Base-by-base conservation (phyloP, 1,140 invertebrate genomes). In the Gryon sp. region DNA sequence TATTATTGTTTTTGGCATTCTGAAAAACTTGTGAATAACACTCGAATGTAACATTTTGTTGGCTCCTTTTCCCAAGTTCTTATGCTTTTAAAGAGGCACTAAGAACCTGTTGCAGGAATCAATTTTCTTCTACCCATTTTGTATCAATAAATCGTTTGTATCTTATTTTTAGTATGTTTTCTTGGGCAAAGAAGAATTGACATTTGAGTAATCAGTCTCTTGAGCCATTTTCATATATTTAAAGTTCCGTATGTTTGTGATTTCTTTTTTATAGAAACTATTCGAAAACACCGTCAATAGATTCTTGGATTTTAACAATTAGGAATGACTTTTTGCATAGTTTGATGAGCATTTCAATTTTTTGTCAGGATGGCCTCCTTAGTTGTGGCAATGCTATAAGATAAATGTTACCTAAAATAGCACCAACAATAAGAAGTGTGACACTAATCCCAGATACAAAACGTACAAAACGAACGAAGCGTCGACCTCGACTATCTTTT, bases 401-500 rank as follows among this genome's bases (percentile, higher is more conserved):
- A 60, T 88, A 88, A 26, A 88, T 46, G 72, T 89, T 89, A 5
- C 87, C 85, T 1, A 88, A 70, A 22, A 89, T 84, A 0, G 87
- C 87, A 2, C 87, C 87, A 1, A 87, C 81, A 9, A 87, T 79
- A 2, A 88, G 72, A 8, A 88, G 76, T 43, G 84, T 82, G 2
- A 87, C 76, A 57, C 86, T 86, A 16, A 88, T 57, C 1, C 80
- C 87, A 11, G 87, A 87, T 1, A 86, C 22, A 15, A 87, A 81
- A n/a, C 86, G 82, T 2, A 84, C 86, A 53, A 87, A 86, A 6
- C 83, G 83, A 1, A 87, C 83, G 76, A 88, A 88, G 26, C 82
- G 79, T 3, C 84, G 78, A 5, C 84, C 86, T 2, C 84, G 74
- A 7, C 84, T 76, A 72, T 88, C 88, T 57, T 86, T 88, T 76